phyloP scores from a whole-genome alignment of 2,797 vertebrate species.

The Chanos chanos region DNA sequence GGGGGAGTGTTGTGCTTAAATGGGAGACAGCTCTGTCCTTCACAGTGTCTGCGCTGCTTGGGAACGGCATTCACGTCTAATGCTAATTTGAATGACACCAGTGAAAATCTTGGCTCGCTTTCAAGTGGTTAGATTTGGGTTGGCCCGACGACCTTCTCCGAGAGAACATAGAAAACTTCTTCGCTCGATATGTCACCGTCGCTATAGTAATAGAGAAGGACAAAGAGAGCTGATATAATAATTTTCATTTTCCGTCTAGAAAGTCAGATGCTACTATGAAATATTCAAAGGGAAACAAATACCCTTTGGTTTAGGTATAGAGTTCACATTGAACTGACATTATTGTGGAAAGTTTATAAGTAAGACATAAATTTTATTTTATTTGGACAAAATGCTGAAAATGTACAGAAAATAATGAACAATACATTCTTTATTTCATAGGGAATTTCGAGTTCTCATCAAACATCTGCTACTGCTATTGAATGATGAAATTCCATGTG shows the following conservation, averaged over 20 bases:
- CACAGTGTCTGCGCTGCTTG: slow-evolving; percentile 76
- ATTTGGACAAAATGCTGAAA: too few relatives aligned
- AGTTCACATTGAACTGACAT: too few relatives aligned
- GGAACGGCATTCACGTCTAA: slow-evolving; percentile 68
- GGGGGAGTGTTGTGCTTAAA: slow-evolving; percentile 59
- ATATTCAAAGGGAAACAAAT: too few relatives aligned
- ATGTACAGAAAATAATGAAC: too few relatives aligned
- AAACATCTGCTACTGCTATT: too few relatives aligned
- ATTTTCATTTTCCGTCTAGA: slow-evolving; percentile 49
- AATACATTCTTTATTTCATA: too few relatives aligned
- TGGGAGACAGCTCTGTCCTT: slow-evolving; percentile 68
- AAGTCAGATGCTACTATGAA: too few relatives aligned
- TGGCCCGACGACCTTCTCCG: slow-evolving; percentile 69
- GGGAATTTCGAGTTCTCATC: too few relatives aligned
- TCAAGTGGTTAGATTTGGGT: slow-evolving; percentile 71
- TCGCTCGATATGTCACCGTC: slow-evolving; percentile 62
- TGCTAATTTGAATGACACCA: slow-evolving; percentile 75
- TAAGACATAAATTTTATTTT: too few relatives aligned
- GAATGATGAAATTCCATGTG: too few relatives aligned
- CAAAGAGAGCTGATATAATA: slow-evolving; percentile 58
- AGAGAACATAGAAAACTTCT: slow-evolving; percentile 69
- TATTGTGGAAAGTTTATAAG: too few relatives aligned
- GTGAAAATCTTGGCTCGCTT: slow-evolving; percentile 74
- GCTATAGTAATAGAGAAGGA: slow-evolving; percentile 60
- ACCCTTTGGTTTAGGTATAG: too few relatives aligned